Conservation (phyloP, 2,797 vertebrate species). For the Megalops cyprinoides region DNA sequence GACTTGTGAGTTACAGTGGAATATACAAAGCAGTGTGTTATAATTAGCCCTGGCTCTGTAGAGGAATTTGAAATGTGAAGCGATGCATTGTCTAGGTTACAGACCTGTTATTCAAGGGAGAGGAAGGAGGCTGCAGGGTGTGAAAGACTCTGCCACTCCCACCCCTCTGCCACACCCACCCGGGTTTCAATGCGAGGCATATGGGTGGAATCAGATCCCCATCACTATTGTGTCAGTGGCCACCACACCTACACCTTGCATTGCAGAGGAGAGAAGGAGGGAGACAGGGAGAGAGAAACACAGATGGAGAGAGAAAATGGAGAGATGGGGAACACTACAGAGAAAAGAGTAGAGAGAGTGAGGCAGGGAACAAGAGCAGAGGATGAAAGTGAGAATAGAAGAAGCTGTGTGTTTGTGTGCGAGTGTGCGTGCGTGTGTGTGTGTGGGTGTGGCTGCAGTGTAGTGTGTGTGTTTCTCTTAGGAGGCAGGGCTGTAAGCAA, state of each 20-base stretch:
- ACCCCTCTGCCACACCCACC: neutral
- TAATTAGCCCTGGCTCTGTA: no score
- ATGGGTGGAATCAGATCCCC: conserved; percentile 13
- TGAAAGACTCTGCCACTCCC: neutral
- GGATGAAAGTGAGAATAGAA: no score
- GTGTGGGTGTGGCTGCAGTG: no score
- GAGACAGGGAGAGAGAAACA: neutral
- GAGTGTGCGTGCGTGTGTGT: no score
- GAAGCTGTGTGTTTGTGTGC: no score
- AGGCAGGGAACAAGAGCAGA: no score
- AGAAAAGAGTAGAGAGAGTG: no score
- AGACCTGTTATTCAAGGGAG: neutral
- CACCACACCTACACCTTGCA: neutral
- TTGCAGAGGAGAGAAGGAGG: neutral
- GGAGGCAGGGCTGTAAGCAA: no score
- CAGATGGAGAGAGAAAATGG: no score
- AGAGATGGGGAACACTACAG: no score
- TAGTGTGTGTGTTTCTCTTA: no score
- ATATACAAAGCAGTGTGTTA: neutral
- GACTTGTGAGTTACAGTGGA: no score
- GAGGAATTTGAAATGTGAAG: neutral
- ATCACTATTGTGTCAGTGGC: neutral
- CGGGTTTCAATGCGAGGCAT: neutral
- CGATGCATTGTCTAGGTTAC: neutral
- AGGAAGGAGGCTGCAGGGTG: neutral